Conservation (phyloP, 2,797 vertebrate genomes). For the Morelia viridis region DNA sequence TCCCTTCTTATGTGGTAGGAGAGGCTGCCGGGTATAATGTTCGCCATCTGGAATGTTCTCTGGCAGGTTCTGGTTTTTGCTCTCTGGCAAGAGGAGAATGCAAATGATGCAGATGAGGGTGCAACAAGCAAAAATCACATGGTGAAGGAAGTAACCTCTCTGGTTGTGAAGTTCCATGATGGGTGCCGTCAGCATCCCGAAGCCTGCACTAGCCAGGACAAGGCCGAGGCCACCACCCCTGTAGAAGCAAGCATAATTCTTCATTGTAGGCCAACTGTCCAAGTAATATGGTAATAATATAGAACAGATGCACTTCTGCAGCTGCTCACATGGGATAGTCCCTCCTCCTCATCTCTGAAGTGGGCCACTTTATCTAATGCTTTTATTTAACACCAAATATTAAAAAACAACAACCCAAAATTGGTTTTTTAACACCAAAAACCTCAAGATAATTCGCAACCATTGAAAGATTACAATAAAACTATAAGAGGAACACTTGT, state of each 20-base stretch:
- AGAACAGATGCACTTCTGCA: background rate
- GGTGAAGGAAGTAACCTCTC: conserved; percentile 98
- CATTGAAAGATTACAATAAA: background rate
- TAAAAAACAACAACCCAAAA: background rate
- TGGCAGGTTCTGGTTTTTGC: conserved; percentile 86
- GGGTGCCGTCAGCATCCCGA: conserved; percentile 92
- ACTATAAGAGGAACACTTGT: background rate
- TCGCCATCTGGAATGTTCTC: conserved; percentile 90
- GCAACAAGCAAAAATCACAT: conserved; percentile 97
- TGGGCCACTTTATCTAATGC: background rate
- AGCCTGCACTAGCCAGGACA: conserved; percentile 92
- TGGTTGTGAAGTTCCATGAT: conserved; percentile 99
- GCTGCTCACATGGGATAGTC: background rate
- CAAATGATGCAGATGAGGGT: conserved; percentile 99
- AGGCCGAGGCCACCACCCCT: conserved; percentile 93
- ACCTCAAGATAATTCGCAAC: background rate
- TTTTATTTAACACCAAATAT: background rate
- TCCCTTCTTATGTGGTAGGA: conserved; percentile 85
- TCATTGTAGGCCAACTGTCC: background rate
- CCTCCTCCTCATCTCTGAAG: background rate
- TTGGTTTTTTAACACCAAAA: background rate
- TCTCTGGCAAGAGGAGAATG: conserved; percentile 93
- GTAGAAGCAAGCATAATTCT: background rate
- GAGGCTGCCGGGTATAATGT: conserved; percentile 86
- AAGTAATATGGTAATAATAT: background rate